Percentiles rank a stretch among this genome's conserved stretches.
phyloP scores from a whole-genome alignment of 2,113 vertebrate genomes.

The Catharus bicknelli region DNA sequence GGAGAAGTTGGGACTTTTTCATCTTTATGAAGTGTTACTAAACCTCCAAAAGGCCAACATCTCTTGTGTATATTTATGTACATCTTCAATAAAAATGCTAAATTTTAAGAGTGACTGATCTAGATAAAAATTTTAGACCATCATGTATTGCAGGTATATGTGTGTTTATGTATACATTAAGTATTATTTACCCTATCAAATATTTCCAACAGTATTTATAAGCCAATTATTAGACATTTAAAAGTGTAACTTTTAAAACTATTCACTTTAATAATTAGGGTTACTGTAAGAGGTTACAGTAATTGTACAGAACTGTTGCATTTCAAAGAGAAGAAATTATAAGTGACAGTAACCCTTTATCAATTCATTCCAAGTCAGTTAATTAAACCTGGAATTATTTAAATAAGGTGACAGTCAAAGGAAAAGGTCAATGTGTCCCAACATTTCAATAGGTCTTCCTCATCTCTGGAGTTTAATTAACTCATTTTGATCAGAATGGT shows the following conservation, averaged over 20 bases:
- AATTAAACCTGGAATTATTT: constrained; percentile 65
- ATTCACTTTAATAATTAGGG: constrained; percentile 21
- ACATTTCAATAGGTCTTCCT: constrained; percentile 30
- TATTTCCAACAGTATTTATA: background rate
- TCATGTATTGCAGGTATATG: background rate
- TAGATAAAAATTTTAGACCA: background rate
- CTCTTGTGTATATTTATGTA: background rate
- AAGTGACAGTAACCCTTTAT: constrained; percentile 53
- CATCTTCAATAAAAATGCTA: background rate
- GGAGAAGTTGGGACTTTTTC: background rate
- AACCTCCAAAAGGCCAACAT: background rate
- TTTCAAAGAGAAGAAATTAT: constrained; percentile 51
- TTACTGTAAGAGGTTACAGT: background rate
- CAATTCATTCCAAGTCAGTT: constrained; percentile 58
- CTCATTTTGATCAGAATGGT: constrained; percentile 30
- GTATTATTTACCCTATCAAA: background rate
- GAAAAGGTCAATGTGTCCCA: constrained; percentile 50
- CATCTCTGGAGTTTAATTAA: constrained; percentile 66
- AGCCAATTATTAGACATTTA: background rate
- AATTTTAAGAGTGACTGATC: background rate
- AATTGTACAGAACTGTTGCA: background rate
- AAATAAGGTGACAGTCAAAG: constrained; percentile 57
- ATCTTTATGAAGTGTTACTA: background rate
- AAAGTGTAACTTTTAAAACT: constrained; percentile 10
- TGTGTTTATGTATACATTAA: background rate